phyloP scores from a whole-genome alignment of 2,888 invertebrate species.

The Epinotia demarniana region DNA sequence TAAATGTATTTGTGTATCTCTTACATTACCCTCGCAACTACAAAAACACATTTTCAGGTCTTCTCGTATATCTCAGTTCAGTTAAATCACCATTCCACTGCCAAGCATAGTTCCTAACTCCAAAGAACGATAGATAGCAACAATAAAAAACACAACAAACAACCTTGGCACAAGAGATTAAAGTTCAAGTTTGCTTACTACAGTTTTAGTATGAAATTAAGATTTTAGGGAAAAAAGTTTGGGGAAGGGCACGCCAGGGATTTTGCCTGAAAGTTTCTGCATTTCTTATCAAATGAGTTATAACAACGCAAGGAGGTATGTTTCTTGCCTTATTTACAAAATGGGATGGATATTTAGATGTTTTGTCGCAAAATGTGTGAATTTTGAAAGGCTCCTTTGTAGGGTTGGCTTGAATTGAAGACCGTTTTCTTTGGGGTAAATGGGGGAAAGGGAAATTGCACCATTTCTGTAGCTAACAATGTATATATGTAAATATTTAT shows the following conservation, averaged over 20 bases:
- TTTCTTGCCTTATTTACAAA: constrained; percentile 23
- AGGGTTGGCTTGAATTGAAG: neutral
- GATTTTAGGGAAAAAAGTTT: constrained; percentile 17
- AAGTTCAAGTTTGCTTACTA: neutral
- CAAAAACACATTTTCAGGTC: neutral
- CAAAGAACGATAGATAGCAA: neutral
- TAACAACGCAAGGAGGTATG: constrained; percentile 15
- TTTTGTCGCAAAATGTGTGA: constrained; percentile 1
- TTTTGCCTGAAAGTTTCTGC: constrained; percentile 11
- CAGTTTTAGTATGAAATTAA: constrained; percentile 15
- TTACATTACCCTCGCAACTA: constrained; percentile 4
- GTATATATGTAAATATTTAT: too few species aligned
- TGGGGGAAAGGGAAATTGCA: neutral
- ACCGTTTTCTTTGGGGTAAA: constrained; percentile 7
- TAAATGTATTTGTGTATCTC: too few species aligned
- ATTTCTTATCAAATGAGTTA: constrained; percentile 32
- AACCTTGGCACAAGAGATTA: neutral
- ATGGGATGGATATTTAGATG: constrained; percentile 16
- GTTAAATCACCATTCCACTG: neutral
- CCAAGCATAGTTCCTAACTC: constrained; percentile 5
- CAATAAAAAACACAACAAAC: neutral
- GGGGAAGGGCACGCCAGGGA: constrained; percentile 11
- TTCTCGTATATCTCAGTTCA: neutral
- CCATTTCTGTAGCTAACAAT: neutral
- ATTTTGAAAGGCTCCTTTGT: neutral